Evolutionary conservation across 2,888 invertebrate species (phyloP), one percentile per base, ranked within the genome.

Genomic region (Noctua fimbriata): DNA sequence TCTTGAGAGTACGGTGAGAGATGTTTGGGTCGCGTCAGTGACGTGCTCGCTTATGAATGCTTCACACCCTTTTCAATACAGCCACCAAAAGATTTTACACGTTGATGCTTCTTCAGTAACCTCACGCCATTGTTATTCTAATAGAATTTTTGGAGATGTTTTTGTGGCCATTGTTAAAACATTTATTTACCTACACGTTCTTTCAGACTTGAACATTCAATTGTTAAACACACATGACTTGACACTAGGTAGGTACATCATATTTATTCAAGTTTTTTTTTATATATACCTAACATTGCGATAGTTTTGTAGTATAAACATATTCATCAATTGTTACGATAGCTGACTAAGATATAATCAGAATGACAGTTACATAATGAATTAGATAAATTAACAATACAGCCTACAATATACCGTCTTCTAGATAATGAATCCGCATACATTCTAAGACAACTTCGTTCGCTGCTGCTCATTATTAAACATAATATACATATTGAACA

Each of bases 11-110:
- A 89, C 92, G 92, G 92, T 93, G 93, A 94, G 93, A 94, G 94
- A 95, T 94, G 94, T 94, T 94, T 92, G 94, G 95, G 93, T 93
- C 94, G 92, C 92, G 92, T 92, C 93, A 93, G 94, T 94, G 94
- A 94, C 94, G 92, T 92, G 92, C 93, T 91, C 92, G 93, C 93
- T 95, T 95, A 95, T 95, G 94, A 95, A 94, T 92, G 93, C 92
- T 93, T 94, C 93, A 91, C 91, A 93, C 92, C 92, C 93, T 93
- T 92, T 91, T 93, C 91, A 92, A 89, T 88, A 90, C 89, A 83
- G 88, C 79, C 85, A 87, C 86, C 85, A 90, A 90, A 92, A 92
- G 92, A 93, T 93, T 93, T 93, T 88, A 90, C 90, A 90, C 89
- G 86, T 89, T 88, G 92, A 90, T 91, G 90, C 90, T 85, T 91